Evolutionary conservation across 1,140 invertebrate genomes (phyloP).

Genomic region (Magallana gigas): DNA sequence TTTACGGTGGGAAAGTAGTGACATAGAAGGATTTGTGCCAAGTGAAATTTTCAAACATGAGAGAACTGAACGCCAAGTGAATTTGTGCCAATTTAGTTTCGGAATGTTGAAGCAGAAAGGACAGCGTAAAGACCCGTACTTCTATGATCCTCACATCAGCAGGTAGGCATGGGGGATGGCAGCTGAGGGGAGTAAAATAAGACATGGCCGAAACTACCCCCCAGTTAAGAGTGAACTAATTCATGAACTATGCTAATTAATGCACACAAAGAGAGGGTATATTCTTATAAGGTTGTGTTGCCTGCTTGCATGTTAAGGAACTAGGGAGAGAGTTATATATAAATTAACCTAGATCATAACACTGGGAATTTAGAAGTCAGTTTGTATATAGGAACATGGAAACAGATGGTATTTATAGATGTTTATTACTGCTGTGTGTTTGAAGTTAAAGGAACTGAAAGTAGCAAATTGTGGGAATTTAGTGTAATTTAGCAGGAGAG

Average conservation of each 20-base stretch:
- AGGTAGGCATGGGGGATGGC: slow-evolving; percentile 61
- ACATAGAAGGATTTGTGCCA: neutral
- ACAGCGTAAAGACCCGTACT: slow-evolving; percentile 70
- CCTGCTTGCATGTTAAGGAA: too few relatives aligned
- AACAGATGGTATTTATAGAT: neutral
- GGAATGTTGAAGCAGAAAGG: slow-evolving; percentile 33
- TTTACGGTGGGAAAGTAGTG: neutral
- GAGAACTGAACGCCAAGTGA: neutral
- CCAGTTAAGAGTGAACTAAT: too few relatives aligned
- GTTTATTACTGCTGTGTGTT: neutral
- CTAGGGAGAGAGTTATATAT: too few relatives aligned
- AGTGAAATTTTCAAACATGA: slow-evolving; percentile 9
- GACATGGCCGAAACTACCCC: too few relatives aligned
- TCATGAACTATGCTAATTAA: too few relatives aligned
- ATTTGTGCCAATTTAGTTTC: neutral
- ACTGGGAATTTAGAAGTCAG: neutral
- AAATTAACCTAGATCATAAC: too few relatives aligned
- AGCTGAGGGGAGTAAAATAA: neutral
- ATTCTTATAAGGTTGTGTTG: too few relatives aligned
- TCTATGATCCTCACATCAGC: slow-evolving; percentile 68
- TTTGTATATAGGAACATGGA: neutral
- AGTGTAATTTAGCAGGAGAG: too few relatives aligned
- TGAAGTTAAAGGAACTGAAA: too few relatives aligned
- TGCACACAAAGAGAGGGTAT: too few relatives aligned
- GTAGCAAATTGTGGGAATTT: too few relatives aligned